Percentiles rank a stretch among this genome's conserved stretches.
Conservation (phyloP, 2,888 invertebrate genomes). For the Microchrysa polita region DNA sequence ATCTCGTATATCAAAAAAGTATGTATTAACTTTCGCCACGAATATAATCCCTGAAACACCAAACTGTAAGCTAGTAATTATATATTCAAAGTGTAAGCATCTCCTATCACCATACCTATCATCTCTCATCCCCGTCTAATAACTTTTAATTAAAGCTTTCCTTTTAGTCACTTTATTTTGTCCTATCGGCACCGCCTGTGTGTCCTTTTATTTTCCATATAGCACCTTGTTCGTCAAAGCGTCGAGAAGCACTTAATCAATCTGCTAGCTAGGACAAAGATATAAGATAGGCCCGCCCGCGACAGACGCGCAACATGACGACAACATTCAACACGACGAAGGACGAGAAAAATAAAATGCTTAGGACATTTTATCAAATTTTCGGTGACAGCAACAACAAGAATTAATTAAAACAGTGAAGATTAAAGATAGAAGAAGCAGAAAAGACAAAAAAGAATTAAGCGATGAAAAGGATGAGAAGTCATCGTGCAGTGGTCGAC, state of each 20-base stretch:
- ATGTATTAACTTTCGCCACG: too few species aligned
- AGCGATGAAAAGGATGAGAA: too few species aligned
- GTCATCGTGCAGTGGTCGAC: not conserved
- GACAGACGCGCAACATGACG: too few species aligned
- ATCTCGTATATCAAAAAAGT: too few species aligned
- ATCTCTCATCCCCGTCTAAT: not conserved
- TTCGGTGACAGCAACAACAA: constrained; percentile 26
- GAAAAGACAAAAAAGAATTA: not conserved
- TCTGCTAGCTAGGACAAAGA: not conserved
- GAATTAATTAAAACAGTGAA: constrained; percentile 37
- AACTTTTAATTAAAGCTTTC: constrained; percentile 37
- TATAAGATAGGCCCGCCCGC: too few species aligned
- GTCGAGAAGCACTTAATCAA: constrained; percentile 36
- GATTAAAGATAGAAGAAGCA: constrained; percentile 29
- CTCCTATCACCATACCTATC: too few species aligned
- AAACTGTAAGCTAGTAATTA: not conserved
- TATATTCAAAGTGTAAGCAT: not conserved
- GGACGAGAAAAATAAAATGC: constrained; percentile 33
- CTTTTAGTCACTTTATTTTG: constrained; percentile 7
- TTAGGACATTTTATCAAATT: constrained; percentile 40
- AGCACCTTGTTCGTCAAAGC: constrained; percentile 18
- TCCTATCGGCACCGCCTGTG: not conserved
- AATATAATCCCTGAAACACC: too few species aligned
- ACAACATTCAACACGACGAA: not conserved
- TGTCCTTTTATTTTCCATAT: constrained; percentile 6